Evolutionary conservation across 1,140 invertebrate species (phyloP), one percentile per base, ranked within the genome.

Genomic region (Ceratina japonica): DNA sequence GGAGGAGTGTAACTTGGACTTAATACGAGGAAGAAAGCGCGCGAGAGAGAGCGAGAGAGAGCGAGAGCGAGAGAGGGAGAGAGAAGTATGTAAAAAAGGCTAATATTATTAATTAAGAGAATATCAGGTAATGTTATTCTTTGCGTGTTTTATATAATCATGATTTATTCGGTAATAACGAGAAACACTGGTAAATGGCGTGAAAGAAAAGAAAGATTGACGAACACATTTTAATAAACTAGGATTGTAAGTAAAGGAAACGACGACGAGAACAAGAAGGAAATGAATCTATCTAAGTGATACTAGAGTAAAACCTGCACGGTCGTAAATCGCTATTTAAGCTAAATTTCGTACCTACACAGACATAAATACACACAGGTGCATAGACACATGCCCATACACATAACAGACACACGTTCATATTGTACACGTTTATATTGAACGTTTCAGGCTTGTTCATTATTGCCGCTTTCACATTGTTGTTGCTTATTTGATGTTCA

Each of bases 71-170:
- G n/a, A 49, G 61, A 31, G 27, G 3, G 62, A 58, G 62, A 44
- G 24, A 24, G 58, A 22, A 87, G 83, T 86, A 68, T 87, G 85
- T 89, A 88, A 88, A 69, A 85, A 88, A 89, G 72, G 70, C 63
- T 84, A 87, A 83, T 44, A 44, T 51, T 68, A 89, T 87, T 89
- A 85, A 65, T 86, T 86, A 84, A 87, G 80, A 79, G 72, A 64
- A 88, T 89, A 86, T 84, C 80, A 86, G 85, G 82, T 88, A 89
- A 88, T 82, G 86, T 87, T 88, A 83, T 87, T 87, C 85, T 86
- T 77, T 80, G 85, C 84, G 87, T 90, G 87, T 89, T 89, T 90
- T 86, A 86, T 82, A 79, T 89, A 72, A 86, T 86, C 84, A 87
- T 79, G 86, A 90, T 86, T 88, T 86, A 87, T 85, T 85, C 86